Evolutionary conservation across 2,797 vertebrate genomes (phyloP).

Genomic region (Gobionotothen gibberifrons): DNA sequence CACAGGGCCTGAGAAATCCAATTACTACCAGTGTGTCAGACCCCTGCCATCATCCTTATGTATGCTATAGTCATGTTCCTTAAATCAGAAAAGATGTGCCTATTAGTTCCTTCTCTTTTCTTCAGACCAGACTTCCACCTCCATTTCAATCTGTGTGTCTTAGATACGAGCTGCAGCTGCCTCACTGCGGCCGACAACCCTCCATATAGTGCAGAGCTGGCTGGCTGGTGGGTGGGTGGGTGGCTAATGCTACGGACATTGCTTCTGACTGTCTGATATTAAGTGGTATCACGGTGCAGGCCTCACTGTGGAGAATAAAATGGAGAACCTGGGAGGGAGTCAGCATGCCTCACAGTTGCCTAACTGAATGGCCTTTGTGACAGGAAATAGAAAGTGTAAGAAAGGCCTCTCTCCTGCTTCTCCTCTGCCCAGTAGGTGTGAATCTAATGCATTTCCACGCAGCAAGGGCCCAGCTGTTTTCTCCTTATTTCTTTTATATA

Average conservation of each 20-base stretch:
- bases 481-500: conserved; percentile 46
- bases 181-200: conserved; percentile 51
- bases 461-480: conserved; percentile 41
- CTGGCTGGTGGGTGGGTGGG: conserved; percentile 65
- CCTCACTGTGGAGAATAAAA: conserved; percentile 66
- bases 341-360: conserved; percentile 64
- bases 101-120: conserved; percentile 74
- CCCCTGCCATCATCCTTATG: conserved; percentile 73
- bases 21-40: conserved; percentile 78
- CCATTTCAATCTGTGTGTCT: conserved; percentile 61
- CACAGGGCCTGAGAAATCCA: conserved; percentile 79
- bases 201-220: conserved; percentile 34
- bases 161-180: conserved; percentile 48
- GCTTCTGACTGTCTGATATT: conserved; percentile 70
- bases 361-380: conserved; percentile 70
- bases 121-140: conserved; percentile 66
- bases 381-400: conserved; percentile 56
- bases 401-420: conserved; percentile 25
- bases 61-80: conserved; percentile 72
- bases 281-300: conserved; percentile 65
- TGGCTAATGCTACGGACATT: conserved; percentile 69
- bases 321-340: conserved; percentile 59
- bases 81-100: conserved; percentile 77
- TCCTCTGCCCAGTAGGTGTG: conserved; percentile 52
- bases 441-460: conserved; percentile 59